Base-by-base conservation (phyloP, 2,113 vertebrate genomes). In the Ia io region DNA sequence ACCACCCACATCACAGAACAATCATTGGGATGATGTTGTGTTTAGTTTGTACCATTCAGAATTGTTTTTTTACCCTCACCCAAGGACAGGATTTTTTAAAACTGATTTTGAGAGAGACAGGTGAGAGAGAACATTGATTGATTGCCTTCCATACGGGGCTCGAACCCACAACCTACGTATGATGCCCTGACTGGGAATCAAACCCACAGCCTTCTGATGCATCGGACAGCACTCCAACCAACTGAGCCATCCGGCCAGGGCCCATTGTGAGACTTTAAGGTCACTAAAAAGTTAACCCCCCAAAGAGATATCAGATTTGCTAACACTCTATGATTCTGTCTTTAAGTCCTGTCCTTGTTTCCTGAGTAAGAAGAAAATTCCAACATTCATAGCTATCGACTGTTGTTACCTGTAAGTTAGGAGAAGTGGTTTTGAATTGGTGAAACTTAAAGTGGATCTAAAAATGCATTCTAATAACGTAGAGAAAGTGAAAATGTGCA, bases 311-410 rank as follows among this genome's bases (percentile, higher is more conserved):
- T 82, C 47, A 80, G 32, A 30, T 82, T 95, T 90, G 44, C 93
- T 82, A 92, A 47, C 37, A 74, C 5, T 9, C 70, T 92, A 30
- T 47, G 53, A 79, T 69, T 59, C 18, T n/a, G 78, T 88, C 73
- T 83, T 65, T 59, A 61, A 74, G 63, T 40, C 17, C 63, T 79
- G n/a, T n/a, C n/a, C 47, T 49, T 70, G 40, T 74, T 93, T 71
- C 42, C 51, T 74, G 17, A 85, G 28, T 69, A 74, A 88, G 47
- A 84, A 88, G 71, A 76, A 93, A 95, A 95, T 63, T 37, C 40
- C 13, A 88, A 7, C 51, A 9, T 73, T 70, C 56, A 56, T 9
- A 74, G 67, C 73, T 73, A 30, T 59, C 17, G 2, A 88, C n/a
- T 84, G 2, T 16, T n/a, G 18, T 71, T 79, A 61, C 4, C 18